Conservation (phyloP, 2,113 vertebrate genomes). For the Turdus rufiventris region DNA sequence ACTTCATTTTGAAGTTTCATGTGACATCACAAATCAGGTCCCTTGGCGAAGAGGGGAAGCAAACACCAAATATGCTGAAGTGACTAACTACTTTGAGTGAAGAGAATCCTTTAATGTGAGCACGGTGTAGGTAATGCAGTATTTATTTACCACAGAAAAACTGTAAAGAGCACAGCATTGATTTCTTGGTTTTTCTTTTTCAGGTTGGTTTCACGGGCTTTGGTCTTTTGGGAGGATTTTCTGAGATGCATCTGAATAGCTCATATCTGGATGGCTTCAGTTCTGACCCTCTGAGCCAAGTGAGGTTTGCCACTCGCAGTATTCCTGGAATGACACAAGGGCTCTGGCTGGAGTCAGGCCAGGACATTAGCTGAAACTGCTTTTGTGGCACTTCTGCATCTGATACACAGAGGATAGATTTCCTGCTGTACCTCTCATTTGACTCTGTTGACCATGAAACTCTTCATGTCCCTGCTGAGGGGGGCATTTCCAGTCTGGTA, state of each 20-base stretch:
- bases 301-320: rapidly evolving
- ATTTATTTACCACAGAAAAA: conserved; percentile 40
- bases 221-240: conserved; percentile 1
- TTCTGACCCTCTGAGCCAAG: rapidly evolving
- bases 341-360: neutral
- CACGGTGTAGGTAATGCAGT: neutral
- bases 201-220: neutral
- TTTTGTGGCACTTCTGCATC: conserved; percentile 2
- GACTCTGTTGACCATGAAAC: neutral
- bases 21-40: neutral
- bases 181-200: conserved; percentile 38
- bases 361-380: neutral
- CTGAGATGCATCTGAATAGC: neutral
- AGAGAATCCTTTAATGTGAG: conserved; percentile 43
- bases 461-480: neutral
- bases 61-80: conserved; percentile 2
- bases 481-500: neutral
- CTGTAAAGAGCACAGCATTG: conserved; percentile 36
- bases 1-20: neutral
- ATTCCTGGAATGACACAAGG: conserved; percentile 9
- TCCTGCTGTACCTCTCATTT: rapidly evolving
- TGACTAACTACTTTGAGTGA: neutral
- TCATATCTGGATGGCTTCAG: neutral
- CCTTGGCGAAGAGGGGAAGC: conserved; percentile 12
- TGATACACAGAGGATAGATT: neutral